phyloP scores from a whole-genome alignment of 2,888 invertebrate species.

The Phymatocera aterrima region DNA sequence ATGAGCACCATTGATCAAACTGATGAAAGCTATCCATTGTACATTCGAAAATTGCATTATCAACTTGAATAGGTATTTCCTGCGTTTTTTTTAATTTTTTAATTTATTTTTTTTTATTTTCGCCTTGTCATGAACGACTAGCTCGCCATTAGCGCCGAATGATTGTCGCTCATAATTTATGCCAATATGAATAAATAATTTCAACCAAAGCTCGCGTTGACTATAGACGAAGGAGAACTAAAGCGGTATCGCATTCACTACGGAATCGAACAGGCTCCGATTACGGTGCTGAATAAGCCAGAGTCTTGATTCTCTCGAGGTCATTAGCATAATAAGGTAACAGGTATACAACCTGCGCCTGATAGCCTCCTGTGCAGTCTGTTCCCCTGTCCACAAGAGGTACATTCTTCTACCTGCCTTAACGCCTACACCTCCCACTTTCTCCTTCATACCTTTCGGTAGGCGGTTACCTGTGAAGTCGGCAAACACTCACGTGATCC shows the following conservation, averaged over 20 bases:
- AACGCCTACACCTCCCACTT: conserved; percentile 66
- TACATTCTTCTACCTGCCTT: conserved; percentile 68
- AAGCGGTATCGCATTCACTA: not conserved
- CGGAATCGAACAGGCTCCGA: conserved; percentile 25
- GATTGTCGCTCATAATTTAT: too few species aligned
- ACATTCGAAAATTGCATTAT: too few species aligned
- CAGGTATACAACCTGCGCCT: conserved; percentile 36
- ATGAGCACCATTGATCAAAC: too few species aligned
- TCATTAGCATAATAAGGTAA: conserved; percentile 33
- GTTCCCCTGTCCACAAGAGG: conserved; percentile 66
- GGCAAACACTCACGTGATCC: not conserved
- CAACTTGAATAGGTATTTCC: too few species aligned
- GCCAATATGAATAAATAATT: not conserved
- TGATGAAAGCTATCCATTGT: too few species aligned
- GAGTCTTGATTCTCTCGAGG: conserved; percentile 7
- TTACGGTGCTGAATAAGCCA: conserved; percentile 15
- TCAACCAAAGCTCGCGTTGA: not conserved
- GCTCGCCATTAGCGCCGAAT: too few species aligned
- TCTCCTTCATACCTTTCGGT: conserved; percentile 44
- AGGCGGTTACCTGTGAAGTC: not conserved
- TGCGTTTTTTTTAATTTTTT: too few species aligned
- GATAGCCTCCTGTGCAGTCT: conserved; percentile 51
- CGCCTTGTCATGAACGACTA: too few species aligned
- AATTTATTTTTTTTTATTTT: too few species aligned
- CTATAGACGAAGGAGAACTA: not conserved